Conservation (phyloP, 1,140 invertebrate species). For the Leptoteleia sp. region DNA sequence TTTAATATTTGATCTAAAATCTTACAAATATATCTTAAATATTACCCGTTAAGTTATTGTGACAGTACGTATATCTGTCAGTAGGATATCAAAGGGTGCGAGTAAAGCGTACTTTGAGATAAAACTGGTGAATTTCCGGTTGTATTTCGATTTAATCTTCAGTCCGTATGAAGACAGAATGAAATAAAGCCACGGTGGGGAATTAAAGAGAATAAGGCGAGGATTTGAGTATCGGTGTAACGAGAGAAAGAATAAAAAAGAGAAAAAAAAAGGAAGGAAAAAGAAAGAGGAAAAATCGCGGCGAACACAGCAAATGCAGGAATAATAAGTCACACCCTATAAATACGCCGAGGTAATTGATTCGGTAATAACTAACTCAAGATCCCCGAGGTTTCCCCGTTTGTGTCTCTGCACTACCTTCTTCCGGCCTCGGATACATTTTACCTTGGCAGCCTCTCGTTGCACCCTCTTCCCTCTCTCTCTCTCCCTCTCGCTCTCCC, state of each 20-base stretch:
- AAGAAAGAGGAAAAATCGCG: too few species aligned
- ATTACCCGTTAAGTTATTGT: too few species aligned
- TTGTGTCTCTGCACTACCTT: slow-evolving; percentile 58
- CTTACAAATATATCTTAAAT: too few species aligned
- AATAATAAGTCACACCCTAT: slow-evolving; percentile 79
- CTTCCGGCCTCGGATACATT: slow-evolving; percentile 55
- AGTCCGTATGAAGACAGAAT: slow-evolving; percentile 53
- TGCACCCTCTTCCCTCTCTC: slow-evolving; percentile 42
- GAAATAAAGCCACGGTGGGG: slow-evolving; percentile 52
- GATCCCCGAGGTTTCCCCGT: slow-evolving; percentile 64
- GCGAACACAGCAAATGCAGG: slow-evolving; percentile 60
- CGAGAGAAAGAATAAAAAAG: slow-evolving; percentile 53
- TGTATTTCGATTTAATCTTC: slow-evolving; percentile 74
- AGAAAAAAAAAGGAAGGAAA: slow-evolving; percentile 55
- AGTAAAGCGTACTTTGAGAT: slow-evolving; percentile 34
- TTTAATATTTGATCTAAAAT: too few species aligned
- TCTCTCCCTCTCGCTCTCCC: slow-evolving; percentile 7
- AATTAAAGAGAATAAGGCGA: slow-evolving; percentile 47
- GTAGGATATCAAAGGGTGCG: too few species aligned
- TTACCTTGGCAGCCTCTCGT: slow-evolving; percentile 39
- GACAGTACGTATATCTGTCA: too few species aligned
- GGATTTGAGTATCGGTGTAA: slow-evolving; percentile 46
- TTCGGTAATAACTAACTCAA: slow-evolving; percentile 81
- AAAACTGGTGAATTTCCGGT: slow-evolving; percentile 63
- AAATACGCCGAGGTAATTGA: slow-evolving; percentile 79